A percentile compares a stretch with the other conserved stretches of the same genome.
Conservation (phyloP, 2,888 invertebrate species). For the Taphrorychus bicolor region DNA sequence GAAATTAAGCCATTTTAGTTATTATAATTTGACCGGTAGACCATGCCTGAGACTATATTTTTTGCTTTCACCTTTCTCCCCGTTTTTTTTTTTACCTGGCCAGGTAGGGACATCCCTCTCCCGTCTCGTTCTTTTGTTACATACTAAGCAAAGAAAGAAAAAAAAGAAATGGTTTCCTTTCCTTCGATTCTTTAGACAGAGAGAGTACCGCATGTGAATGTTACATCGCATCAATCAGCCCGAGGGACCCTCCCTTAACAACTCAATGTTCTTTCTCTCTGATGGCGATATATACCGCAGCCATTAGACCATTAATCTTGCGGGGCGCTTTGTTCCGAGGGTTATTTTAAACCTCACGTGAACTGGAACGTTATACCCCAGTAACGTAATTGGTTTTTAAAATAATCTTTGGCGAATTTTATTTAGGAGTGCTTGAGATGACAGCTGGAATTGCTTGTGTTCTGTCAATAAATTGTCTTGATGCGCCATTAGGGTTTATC, state of each 20-base stretch:
- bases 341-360: constrained; percentile 50
- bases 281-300: constrained; percentile 49
- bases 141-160: too few species aligned
- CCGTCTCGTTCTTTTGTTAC: constrained; percentile 26
- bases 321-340: constrained; percentile 46
- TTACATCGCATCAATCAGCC: constrained; percentile 34
- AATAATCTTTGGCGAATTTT: constrained; percentile 39
- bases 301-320: constrained; percentile 52
- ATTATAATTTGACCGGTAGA: constrained; percentile 34
- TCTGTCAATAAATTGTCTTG: constrained; percentile 29
- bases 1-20: constrained; percentile 38
- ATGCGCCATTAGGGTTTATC: constrained; percentile 23
- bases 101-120: constrained; percentile 15
- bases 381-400: constrained; percentile 39
- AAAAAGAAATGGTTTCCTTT: constrained; percentile 27
- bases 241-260: constrained; percentile 48
- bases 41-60: constrained; percentile 21
- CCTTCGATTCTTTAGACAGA: constrained; percentile 15
- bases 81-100: constrained; percentile 25
- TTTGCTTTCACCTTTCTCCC: constrained; percentile 23
- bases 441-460: constrained; percentile 26
- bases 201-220: constrained; percentile 38
- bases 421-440: constrained; percentile 32
- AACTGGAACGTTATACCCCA: constrained; percentile 45
- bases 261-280: constrained; percentile 51